A percentile compares a stretch with the other conserved stretches of the same genome.
Conservation (phyloP, 2,888 invertebrate species). For the Tortrix viridana region DNA sequence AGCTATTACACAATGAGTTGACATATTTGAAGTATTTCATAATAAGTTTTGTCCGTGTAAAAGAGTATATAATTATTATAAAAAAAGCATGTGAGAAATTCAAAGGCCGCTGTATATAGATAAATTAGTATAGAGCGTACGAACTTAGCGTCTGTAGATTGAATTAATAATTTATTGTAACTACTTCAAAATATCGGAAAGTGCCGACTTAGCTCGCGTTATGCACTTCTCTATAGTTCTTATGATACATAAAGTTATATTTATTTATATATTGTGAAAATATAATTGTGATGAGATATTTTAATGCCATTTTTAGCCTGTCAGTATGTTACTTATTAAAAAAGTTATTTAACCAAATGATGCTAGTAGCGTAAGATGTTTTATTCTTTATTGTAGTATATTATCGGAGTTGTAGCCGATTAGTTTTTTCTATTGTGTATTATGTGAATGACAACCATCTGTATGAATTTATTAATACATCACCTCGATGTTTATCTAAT, state of each 20-base stretch:
- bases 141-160: conserved; percentile 42
- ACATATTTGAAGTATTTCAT: conserved; percentile 6
- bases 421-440: conserved; percentile 78
- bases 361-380: conserved; percentile 79
- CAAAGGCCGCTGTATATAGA: conserved; percentile 59
- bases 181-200: conserved; percentile 29
- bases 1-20: conserved; percentile 12
- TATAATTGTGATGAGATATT: conserved; percentile 77
- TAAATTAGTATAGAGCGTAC: conserved; percentile 42
- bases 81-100: conserved; percentile 48
- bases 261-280: conserved; percentile 68
- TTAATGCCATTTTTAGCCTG: conserved; percentile 80
- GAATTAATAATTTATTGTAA: conserved; percentile 51
- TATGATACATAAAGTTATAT: conserved; percentile 49
- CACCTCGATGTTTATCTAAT: conserved; percentile 74
- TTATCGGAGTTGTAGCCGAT: conserved; percentile 69
- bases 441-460: conserved; percentile 76
- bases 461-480: conserved; percentile 81
- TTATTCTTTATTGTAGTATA: conserved; percentile 68
- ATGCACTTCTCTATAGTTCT: conserved; percentile 35
- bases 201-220: conserved; percentile 26
- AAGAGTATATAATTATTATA: conserved; percentile 29
- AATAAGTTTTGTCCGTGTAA: conserved; percentile 9
- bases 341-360: conserved; percentile 82
- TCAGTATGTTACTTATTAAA: conserved; percentile 74